Evolutionary conservation across 2,888 invertebrate species (phyloP).

Genomic region (Mimachlamys varia): DNA sequence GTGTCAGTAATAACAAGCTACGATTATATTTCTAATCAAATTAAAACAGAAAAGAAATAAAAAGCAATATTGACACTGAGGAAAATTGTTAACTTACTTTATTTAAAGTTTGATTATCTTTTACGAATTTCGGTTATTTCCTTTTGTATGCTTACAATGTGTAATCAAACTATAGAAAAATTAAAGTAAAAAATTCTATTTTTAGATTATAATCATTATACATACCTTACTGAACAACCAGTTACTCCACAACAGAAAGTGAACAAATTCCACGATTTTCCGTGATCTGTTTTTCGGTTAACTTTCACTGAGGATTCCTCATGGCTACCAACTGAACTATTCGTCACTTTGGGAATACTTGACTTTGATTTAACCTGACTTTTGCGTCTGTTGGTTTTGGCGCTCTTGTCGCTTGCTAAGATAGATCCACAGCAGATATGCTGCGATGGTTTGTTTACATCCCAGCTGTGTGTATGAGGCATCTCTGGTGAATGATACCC

Average conservation of each 20-base stretch:
- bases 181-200: too few relatives aligned
- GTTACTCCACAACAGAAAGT: neutral
- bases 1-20: too few relatives aligned
- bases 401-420: neutral
- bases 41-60: too few relatives aligned
- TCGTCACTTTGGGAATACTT: neutral
- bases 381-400: neutral
- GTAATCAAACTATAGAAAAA: too few relatives aligned
- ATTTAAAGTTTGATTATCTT: too few relatives aligned
- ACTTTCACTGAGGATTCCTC: neutral
- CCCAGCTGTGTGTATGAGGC: conserved; percentile 17
- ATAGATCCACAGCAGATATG: neutral
- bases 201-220: neutral
- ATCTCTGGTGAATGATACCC: neutral
- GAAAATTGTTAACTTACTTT: too few relatives aligned
- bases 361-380: neutral
- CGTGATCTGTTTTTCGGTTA: neutral
- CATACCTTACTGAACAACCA: neutral
- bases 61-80: too few relatives aligned
- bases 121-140: too few relatives aligned
- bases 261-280: neutral
- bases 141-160: too few relatives aligned
- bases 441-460: neutral
- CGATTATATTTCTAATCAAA: too few relatives aligned
- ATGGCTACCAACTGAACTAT: neutral